These are phyloP conservation scores for Hoplodrina ambigua DNA, from an alignment of 2,888 invertebrate genomes.

Conservation along the genomic window DNA sequence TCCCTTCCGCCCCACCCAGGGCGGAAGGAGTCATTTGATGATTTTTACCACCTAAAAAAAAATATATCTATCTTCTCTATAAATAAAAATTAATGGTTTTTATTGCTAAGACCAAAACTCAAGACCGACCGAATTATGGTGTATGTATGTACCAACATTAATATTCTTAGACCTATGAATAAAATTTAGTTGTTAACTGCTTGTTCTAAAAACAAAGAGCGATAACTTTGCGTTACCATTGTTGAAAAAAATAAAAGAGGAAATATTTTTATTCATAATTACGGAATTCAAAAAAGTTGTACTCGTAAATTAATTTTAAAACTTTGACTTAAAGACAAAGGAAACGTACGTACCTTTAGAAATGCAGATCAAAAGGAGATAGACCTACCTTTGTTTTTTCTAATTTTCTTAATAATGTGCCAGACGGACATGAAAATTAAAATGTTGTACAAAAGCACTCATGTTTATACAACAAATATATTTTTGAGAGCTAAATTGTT, in stretches of 20 bases:
- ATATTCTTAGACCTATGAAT: background rate
- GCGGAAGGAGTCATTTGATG: too few relatives aligned
- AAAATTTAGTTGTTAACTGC: slow-evolving; percentile 8
- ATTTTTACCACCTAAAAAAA: too few relatives aligned
- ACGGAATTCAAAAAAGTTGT: slow-evolving; percentile 16
- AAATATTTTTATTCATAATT: slow-evolving; percentile 19
- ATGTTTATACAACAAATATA: too few relatives aligned
- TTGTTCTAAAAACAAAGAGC: slow-evolving; percentile 16
- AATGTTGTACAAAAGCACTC: too few relatives aligned
- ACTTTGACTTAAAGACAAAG: slow-evolving; percentile 30
- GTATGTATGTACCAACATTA: too few relatives aligned
- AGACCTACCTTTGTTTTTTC: slow-evolving; percentile 7
- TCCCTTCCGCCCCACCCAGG: too few relatives aligned
- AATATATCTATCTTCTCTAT: too few relatives aligned
- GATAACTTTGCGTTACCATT: slow-evolving; percentile 23
- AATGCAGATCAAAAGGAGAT: slow-evolving; percentile 17
- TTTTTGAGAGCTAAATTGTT: too few relatives aligned
- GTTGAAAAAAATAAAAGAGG: slow-evolving; percentile 21
- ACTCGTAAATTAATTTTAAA: slow-evolving; percentile 43
- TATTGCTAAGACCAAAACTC: too few relatives aligned
- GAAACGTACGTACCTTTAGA: slow-evolving; percentile 7
- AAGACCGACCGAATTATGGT: too few relatives aligned
- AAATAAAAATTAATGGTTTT: too few relatives aligned
- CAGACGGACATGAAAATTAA: too few relatives aligned
- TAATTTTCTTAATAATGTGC: background rate